phyloP scores from a whole-genome alignment of 1,140 invertebrate genomes.

The Apis cerana region DNA sequence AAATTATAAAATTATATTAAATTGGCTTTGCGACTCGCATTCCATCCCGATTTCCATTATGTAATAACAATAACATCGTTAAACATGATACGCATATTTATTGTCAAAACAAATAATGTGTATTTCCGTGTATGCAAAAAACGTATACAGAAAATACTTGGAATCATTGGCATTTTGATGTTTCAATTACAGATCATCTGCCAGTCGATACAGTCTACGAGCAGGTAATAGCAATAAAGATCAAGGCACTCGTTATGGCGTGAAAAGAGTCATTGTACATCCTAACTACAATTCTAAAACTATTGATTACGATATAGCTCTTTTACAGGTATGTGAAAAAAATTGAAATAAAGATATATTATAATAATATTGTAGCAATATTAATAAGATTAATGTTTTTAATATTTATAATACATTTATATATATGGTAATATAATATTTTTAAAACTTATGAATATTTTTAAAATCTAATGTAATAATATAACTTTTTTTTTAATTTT shows the following conservation, averaged over 20 bases:
- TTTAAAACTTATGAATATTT: too few relatives aligned
- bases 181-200: conserved; percentile 19
- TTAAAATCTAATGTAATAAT: too few relatives aligned
- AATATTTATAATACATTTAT: too few relatives aligned
- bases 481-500: too few relatives aligned
- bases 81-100: conserved; percentile 14
- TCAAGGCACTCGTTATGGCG: conserved; percentile 9
- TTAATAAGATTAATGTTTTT: too few relatives aligned
- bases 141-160: not conserved
- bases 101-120: not conserved
- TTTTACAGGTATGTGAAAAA: conserved; percentile 62
- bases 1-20: conserved; percentile 32
- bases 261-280: conserved; percentile 53
- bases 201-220: not conserved
- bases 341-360: too few relatives aligned
- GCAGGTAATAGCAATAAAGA: conserved; percentile 47
- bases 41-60: not conserved
- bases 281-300: conserved; percentile 48
- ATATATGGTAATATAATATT: too few relatives aligned
- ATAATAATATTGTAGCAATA: too few relatives aligned
- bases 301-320: conserved; percentile 65
- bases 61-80: conserved; percentile 7
- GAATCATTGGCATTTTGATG: not conserved
- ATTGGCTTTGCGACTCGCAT: conserved; percentile 16
- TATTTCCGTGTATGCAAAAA: not conserved